Evolutionary conservation across 2,113 vertebrate species (phyloP), one percentile per base, ranked within the genome.

Genomic region (Petaurus breviceps): DNA sequence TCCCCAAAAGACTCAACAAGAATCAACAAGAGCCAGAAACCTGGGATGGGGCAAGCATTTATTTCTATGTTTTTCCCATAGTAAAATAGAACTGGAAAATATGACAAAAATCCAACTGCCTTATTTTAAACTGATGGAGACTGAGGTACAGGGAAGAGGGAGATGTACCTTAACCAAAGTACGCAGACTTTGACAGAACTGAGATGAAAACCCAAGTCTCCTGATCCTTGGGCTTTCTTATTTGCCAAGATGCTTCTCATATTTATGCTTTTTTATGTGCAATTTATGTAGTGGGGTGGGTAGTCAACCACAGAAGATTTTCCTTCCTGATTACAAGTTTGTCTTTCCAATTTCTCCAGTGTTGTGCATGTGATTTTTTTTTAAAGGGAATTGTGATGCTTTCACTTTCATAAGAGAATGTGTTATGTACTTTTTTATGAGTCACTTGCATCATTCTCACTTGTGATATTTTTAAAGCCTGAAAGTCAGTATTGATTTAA

Each of bases 401-500:
- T 98, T 95, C 24, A 96, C 91, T 96, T 53, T 51, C 94, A 93
- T 90, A 95, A 97, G 95, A 98, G 54, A 98, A 93, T 61, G 93
- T 43, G 24, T 51, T 92, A 19, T 94, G 92, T 97, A 96, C 96
- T 98, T 96, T n/a, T 98, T 91, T 95, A 98, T 98, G 97, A 98
- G 94, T 98, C 97, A 98, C 96, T 97, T 92, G 95, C 96, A 98
- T 94, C 90, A 96, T 98, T 98, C 98, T 98, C 98, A 97, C 97
- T 98, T 97, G 97, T 4, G 96, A 68, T 98, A 98, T 98, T 98
- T 98, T 98, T 97, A 97, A 97, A 97, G 96, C 92, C 96, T 0
- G 3, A 94, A 98, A 98, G 95, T 96, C 92, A 98, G 61, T 91
- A 84, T 95, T 94, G 98, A 98, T 19, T 92, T 54, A 94, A 98